These are phyloP conservation scores for Telmatochromis brichardi DNA, from an alignment of 2,113 vertebrate species.

Conservation along the genomic window DNA sequence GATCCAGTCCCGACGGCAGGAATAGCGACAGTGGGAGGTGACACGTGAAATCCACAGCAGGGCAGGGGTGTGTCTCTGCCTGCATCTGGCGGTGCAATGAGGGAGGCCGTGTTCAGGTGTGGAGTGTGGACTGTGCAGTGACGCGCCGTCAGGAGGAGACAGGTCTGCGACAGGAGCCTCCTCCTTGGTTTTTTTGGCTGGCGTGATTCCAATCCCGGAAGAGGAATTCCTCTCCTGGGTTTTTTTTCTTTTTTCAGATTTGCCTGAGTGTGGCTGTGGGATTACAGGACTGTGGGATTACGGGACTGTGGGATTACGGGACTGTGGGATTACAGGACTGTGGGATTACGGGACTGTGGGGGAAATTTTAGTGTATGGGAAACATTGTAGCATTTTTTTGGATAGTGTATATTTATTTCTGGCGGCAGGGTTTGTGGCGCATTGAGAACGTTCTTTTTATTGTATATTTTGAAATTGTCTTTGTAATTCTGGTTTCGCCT, in stretches of 20 bases:
- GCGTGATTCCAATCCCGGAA: not conserved
- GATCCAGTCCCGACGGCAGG: not conserved
- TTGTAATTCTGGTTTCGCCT: too few relatives aligned
- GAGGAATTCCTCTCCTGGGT: not conserved
- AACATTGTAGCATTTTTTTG: too few relatives aligned
- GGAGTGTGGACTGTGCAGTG: not conserved
- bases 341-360: too few relatives aligned
- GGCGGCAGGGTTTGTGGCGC: too few relatives aligned
- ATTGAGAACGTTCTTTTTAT: too few relatives aligned
- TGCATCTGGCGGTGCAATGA: not conserved
- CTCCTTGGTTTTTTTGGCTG: not conserved
- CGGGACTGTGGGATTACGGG: fast-evolving
- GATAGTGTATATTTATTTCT: too few relatives aligned
- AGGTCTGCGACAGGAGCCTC: not conserved
- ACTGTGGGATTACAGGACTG: too few relatives aligned
- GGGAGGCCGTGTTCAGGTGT: not conserved
- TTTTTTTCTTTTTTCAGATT: too few relatives aligned
- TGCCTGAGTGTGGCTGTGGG: not conserved
- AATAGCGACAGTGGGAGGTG: not conserved
- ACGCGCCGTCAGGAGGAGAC: not conserved
- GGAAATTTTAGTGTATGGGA: too few relatives aligned
- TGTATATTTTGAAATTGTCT: too few relatives aligned
- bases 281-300: too few relatives aligned
- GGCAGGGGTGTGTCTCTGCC: not conserved
- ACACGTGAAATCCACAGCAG: not conserved